These are phyloP conservation scores for Spodoptera picta DNA, from an alignment of 2,888 invertebrate species.

Conservation along the genomic window DNA sequence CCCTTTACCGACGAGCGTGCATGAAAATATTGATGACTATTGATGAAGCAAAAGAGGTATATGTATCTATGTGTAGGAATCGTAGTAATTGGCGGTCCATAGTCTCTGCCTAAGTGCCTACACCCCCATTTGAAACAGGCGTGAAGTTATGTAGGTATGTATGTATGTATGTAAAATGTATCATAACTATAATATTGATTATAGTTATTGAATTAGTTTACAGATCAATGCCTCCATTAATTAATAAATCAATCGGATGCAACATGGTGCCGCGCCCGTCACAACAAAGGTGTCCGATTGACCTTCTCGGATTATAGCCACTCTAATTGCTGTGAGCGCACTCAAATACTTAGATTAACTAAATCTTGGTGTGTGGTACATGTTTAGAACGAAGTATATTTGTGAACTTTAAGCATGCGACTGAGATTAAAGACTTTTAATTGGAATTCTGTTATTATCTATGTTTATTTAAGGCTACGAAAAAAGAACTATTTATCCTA, in stretches of 20 bases:
- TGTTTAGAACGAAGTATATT: background rate
- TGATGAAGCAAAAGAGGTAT: too few species aligned
- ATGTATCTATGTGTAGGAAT: too few species aligned
- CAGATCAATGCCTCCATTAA: slow-evolving; percentile 15
- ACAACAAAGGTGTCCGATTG: slow-evolving; percentile 44
- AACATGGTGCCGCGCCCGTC: slow-evolving; percentile 1
- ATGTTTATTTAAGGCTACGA: too few species aligned
- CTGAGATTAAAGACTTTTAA: background rate
- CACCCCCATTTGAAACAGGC: too few species aligned
- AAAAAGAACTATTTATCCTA: too few species aligned
- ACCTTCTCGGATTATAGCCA: slow-evolving; percentile 47
- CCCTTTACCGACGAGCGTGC: too few species aligned
- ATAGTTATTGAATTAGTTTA: background rate
- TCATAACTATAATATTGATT: background rate
- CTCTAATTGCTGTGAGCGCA: slow-evolving; percentile 46
- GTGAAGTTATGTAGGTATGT: too few species aligned
- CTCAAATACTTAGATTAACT: slow-evolving; percentile 46
- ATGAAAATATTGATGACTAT: too few species aligned
- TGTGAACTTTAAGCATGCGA: background rate
- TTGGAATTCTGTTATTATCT: too few species aligned
- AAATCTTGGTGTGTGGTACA: slow-evolving; percentile 39
- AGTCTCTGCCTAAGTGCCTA: too few species aligned
- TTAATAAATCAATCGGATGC: slow-evolving; percentile 23
- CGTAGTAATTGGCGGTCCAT: too few species aligned
- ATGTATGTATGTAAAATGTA: too few species aligned